Evolutionary conservation across 2,113 vertebrate species (phyloP).

Genomic region (Holacanthus passer): DNA sequence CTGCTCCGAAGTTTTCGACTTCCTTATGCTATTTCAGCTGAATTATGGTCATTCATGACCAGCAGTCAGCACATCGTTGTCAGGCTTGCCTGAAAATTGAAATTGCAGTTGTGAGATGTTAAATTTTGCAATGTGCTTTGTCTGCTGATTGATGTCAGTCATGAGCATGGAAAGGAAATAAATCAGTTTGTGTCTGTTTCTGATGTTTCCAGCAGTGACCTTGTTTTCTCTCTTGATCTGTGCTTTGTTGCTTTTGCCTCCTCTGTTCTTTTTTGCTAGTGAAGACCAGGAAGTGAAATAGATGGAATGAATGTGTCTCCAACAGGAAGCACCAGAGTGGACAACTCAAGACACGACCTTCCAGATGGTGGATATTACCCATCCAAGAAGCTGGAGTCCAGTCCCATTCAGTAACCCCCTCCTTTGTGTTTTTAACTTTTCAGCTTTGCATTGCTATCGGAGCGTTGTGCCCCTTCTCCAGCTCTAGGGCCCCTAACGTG

Average conservation of each 20-base stretch:
- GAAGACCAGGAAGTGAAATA: conserved; percentile 32
- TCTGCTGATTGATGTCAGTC: neutral
- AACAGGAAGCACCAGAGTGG: neutral
- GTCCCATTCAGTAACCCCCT: conserved; percentile 81
- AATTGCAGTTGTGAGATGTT: neutral
- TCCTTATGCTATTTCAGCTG: too few species aligned
- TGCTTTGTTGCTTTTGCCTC: conserved; percentile 44
- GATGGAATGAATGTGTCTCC: neutral
- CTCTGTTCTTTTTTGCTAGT: conserved; percentile 40
- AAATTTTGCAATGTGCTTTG: neutral
- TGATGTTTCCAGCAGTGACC: neutral
- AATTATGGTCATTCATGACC: too few species aligned
- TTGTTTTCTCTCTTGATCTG: conserved; percentile 18
- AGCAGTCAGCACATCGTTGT: neutral
- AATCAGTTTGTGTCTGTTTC: conserved; percentile 15
- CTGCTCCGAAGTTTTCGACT: too few species aligned
- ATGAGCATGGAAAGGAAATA: too few species aligned
- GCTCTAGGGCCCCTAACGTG: conserved; percentile 84
- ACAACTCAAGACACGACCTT: neutral
- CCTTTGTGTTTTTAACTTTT: conserved; percentile 51
- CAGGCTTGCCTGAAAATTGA: neutral
- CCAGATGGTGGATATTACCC: conserved; percentile 25
- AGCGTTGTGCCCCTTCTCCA: conserved; percentile 75
- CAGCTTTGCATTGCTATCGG: conserved; percentile 29
- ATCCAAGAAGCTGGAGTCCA: conserved; percentile 24